Base-by-base conservation (phyloP, 2,888 invertebrate genomes). In the Athalia cordata region DNA sequence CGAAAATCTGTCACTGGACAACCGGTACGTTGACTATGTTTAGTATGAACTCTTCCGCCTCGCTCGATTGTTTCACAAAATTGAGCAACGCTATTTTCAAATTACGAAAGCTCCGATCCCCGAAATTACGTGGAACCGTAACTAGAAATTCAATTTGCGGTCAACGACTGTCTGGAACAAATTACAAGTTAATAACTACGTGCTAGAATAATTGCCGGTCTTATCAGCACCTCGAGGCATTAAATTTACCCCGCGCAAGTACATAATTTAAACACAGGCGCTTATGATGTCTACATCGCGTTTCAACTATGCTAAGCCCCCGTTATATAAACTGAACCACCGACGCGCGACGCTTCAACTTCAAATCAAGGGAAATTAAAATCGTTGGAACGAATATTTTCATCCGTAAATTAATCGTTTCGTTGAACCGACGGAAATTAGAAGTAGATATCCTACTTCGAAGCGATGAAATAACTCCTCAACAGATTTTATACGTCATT, bases 401-500 rank as follows among this genome's bases (percentile, higher is more conserved):
- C 80, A 82, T 79, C 83, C 78, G 79, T 82, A 83, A 83, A 85
- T 86, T 29, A 29, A 29, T 29, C 29, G 29, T 29, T 86, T 84
- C 83, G 84, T 85, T 83, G 80, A 83, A 85, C 29, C 29, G 29
- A 29, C 29, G 29, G 29, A 29, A 85, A 86, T 86, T 85, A 85
- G 85, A 86, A 85, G 84, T 86, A 85, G 85, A 86, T 86, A 84
- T 84, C 84, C 85, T 83, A 84, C 84, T 86, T 84, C 80, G 81
- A 79, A 77, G 77, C 59, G 29, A 29, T 29, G n/a, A 55, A 68
- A 50, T 29, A n/a, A 43, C 68, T 68, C 55, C 8, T 64, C 6
- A 29, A n/a, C 13, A n/a, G n/a, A 49, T 45, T 6, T 59, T 6
- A 59, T 59, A 59, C 5, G 43, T 47, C n/a, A 11, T 47, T 11